Evolutionary conservation across 2,797 vertebrate genomes (phyloP).

Genomic region (Pipistrellus kuhlii): DNA sequence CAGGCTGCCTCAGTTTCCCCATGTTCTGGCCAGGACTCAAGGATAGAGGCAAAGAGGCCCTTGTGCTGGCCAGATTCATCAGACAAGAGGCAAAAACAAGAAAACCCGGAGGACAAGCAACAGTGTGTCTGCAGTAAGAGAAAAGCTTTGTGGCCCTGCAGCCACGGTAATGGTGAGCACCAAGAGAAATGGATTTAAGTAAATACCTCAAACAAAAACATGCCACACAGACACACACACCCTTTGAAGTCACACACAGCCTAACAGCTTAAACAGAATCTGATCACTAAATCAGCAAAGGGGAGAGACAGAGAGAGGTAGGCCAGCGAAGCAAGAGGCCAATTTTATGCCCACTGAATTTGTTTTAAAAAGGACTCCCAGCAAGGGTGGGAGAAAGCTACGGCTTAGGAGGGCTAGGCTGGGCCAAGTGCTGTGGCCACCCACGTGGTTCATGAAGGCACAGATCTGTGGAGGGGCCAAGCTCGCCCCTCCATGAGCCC

Average conservation of each 20-base stretch:
- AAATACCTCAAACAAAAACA: neutral
- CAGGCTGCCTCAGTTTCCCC: neutral
- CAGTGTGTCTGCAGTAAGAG: neutral
- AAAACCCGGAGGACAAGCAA: neutral
- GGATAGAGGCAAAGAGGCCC: neutral
- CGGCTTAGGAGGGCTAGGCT: neutral
- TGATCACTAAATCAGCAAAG: conserved; percentile 29
- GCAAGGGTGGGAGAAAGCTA: neutral
- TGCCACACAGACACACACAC: neutral
- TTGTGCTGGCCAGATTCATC: neutral
- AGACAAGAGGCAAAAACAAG: conserved; percentile 1
- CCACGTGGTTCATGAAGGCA: neutral
- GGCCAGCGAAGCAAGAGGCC: conserved; percentile 59
- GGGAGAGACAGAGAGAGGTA: conserved; percentile 59
- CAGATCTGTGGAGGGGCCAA: neutral
- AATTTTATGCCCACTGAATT: neutral
- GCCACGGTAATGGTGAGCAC: conserved; percentile 51
- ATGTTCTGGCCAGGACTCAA: neutral
- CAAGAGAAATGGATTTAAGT: conserved; percentile 45
- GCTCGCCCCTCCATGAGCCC: neutral
- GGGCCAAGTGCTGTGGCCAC: neutral
- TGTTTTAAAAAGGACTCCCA: neutral
- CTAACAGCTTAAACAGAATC: conserved; percentile 43
- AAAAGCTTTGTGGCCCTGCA: neutral
- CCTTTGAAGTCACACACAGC: neutral